phyloP scores from a whole-genome alignment of 2,797 vertebrate genomes.

The Chelon auratus region DNA sequence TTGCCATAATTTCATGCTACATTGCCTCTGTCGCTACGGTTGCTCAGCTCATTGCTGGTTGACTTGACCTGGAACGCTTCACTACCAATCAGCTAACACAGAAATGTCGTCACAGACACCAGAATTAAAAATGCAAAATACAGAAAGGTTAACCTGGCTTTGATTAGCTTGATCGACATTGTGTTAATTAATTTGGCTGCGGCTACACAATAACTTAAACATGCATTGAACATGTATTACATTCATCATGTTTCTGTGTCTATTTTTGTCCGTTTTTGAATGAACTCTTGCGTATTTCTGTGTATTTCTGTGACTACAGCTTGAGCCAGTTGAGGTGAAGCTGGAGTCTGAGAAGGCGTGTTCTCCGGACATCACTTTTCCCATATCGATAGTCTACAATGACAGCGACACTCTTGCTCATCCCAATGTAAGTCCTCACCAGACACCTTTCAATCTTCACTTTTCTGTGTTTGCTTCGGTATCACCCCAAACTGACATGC shows the following conservation, averaged over 20 bases:
- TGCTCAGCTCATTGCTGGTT: no score
- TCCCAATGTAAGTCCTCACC: constrained; percentile 88
- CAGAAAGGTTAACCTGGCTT: no score
- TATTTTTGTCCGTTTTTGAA: neutral
- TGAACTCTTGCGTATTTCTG: constrained; percentile 25
- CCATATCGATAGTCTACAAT: constrained; percentile 92
- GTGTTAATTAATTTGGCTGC: no score
- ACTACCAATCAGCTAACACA: no score
- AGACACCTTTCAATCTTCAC: neutral
- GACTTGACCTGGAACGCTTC: no score
- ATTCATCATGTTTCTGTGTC: neutral
- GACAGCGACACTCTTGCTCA: constrained; percentile 92
- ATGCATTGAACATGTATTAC: neutral
- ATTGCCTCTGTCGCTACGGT: no score
- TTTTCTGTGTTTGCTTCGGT: neutral
- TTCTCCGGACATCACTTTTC: constrained; percentile 84
- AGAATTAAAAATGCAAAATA: no score
- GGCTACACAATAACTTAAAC: neutral
- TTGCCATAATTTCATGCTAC: no score
- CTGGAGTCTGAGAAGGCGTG: constrained; percentile 69
- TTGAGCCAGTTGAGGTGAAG: constrained; percentile 82
- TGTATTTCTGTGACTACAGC: constrained; percentile 49
- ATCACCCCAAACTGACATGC: constrained; percentile 1
- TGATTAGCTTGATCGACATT: no score
- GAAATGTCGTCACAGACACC: no score